Base-by-base conservation (phyloP, 1,140 invertebrate genomes). In the Drosophila mayri region DNA sequence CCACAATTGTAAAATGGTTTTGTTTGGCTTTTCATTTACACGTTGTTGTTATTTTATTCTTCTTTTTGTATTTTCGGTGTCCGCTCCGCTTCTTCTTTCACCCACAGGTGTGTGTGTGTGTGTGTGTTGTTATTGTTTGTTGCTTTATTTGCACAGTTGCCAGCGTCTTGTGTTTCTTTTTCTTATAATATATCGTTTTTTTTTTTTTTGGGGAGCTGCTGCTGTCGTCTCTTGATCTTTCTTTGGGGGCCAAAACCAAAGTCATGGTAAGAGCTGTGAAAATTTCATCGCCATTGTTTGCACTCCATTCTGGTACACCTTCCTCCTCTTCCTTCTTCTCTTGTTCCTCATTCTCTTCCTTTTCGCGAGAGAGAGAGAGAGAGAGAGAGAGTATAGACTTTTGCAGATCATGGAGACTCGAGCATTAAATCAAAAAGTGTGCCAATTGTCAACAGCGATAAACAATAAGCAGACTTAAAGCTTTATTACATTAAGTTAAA, bases 11-110 rank as follows among this genome's bases (percentile, higher is more conserved):
- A 80, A 76, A 80, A 75, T 78, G 76, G 50, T 79, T 83, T 83
- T 86, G 78, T 85, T 84, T 85, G 73, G 75, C 40, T 86, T 86
- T 86, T 86, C 75, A 86, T 86, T 86, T 86, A 86, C 79, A 86
- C 46, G 46, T 70, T 61, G 50, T 67, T 62, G 40, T 32, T 79
- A 22, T 79, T 76, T 60, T 70, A 60, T 59, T 38, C 35, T 44
- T 52, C 30, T 16, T 16, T 47, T 47, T 18, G 52, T 59, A 58
- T 60, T 70, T 47, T 64, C 16, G 20, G 32, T 46, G 54, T 41
- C 54, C 54, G 20, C 46, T 61, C 49, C 20, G 47, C 59, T 54
- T 54, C 30, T 65, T 63, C 18, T 28, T 67, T 50, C 37, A 22
- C 54, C 52, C 67, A 73, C 70, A 67, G 66, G 66, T 70, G 66